Percentiles rank a stretch among this genome's conserved stretches.
Conservation (phyloP, 2,113 vertebrate genomes). For the Mesembrinibis cayennensis region DNA sequence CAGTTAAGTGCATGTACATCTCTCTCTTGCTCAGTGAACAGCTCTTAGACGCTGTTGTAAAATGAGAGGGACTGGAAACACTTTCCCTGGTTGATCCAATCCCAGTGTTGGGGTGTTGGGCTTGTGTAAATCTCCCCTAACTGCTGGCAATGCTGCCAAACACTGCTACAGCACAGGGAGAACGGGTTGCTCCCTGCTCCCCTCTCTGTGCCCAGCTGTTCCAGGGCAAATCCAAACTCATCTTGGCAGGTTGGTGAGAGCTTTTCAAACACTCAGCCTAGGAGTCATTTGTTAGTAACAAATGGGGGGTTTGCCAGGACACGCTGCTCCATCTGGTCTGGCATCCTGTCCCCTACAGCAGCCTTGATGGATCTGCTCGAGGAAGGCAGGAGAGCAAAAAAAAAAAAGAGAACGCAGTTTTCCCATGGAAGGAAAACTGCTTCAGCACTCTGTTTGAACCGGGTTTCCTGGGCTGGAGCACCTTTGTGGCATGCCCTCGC, state of each 20-base stretch:
- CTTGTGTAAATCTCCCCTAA: conserved; percentile 16
- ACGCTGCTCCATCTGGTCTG: conserved; percentile 56
- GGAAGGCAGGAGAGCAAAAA: background rate
- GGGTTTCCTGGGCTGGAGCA: background rate
- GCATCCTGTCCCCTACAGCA: conserved; percentile 52
- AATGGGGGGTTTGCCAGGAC: conserved; percentile 58
- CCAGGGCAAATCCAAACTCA: conserved; percentile 37
- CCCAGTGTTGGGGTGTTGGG: background rate
- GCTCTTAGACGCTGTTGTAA: background rate
- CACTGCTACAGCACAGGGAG: background rate
- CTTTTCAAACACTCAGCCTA: conserved; percentile 46
- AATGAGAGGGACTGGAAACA: background rate
- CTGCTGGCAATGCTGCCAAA: background rate
- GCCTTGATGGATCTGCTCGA: background rate
- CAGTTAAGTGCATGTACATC: background rate
- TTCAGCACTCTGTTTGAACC: background rate
- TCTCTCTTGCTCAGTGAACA: background rate
- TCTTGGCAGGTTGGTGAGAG: conserved; percentile 49
- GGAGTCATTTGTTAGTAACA: conserved; percentile 59
- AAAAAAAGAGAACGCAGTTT: background rate
- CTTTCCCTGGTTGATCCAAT: background rate
- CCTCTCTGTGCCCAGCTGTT: conserved; percentile 16
- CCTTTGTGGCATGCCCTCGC: background rate
- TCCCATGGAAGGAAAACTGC: conserved; percentile 15
- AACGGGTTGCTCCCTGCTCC: background rate